phyloP scores from a whole-genome alignment of 2,888 invertebrate species.

The Timema cristinae region DNA sequence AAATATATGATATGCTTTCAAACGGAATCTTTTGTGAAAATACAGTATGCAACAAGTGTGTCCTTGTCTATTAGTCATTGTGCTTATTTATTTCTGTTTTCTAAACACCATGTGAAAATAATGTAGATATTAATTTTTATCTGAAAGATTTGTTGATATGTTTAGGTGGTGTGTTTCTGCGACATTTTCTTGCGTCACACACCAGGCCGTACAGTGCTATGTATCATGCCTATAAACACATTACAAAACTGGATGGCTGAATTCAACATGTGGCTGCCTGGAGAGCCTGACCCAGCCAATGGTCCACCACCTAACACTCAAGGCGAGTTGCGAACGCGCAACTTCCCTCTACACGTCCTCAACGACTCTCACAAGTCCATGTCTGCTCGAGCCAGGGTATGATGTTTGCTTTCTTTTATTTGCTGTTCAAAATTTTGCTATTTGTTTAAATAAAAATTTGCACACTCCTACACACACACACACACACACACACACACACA shows the following conservation, averaged over 20 bases:
- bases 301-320: constrained; percentile 50
- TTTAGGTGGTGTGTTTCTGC: constrained; percentile 83
- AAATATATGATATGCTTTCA: no score
- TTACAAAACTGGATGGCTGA: constrained; percentile 97
- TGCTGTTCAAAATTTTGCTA: no score
- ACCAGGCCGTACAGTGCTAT: constrained; percentile 79
- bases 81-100: no score
- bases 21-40: no score
- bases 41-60: no score
- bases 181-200: constrained; percentile 94
- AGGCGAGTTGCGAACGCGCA: constrained; percentile 69
- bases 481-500: no score
- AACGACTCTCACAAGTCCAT: constrained; percentile 94
- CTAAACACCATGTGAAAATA: no score
- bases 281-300: constrained; percentile 34
- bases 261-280: constrained; percentile 95
- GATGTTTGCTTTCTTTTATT: constrained; percentile 11
- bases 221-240: constrained; percentile 98
- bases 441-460: no score
- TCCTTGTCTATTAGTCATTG: no score
- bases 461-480: no score
- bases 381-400: constrained; percentile 78
- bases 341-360: constrained; percentile 83
- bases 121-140: no score
- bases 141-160: no score